phyloP scores from a whole-genome alignment of 1,140 invertebrate genomes.

The Cotesia glomerata region DNA sequence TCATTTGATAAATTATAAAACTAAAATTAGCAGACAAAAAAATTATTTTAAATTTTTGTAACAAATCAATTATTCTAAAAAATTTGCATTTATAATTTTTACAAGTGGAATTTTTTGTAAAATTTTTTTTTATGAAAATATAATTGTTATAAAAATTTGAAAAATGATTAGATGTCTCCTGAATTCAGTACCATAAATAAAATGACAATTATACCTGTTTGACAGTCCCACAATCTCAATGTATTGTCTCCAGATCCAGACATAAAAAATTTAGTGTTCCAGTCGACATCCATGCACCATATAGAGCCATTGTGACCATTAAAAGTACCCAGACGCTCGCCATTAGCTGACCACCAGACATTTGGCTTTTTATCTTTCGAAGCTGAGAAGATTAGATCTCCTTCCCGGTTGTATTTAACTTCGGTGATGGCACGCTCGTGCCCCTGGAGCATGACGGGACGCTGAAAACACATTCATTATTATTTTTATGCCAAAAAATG shows the following conservation, averaged over 20 bases:
- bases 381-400: slow-evolving; percentile 94
- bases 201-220: slow-evolving; percentile 65
- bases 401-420: slow-evolving; percentile 98
- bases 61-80: no score
- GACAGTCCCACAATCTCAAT: slow-evolving; percentile 87
- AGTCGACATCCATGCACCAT: slow-evolving; percentile 97
- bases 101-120: no score
- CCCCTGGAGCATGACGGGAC: slow-evolving; percentile 96
- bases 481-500: no score
- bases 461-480: slow-evolving; percentile 66
- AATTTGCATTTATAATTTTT: no score
- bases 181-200: no score
- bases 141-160: no score
- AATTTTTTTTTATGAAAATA: not conserved
- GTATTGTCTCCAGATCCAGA: slow-evolving; percentile 94
- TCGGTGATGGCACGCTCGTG: slow-evolving; percentile 98
- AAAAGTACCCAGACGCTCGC: slow-evolving; percentile 95
- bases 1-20: no score
- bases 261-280: slow-evolving; percentile 90
- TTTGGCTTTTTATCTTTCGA: slow-evolving; percentile 96
- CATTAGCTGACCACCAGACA: slow-evolving; percentile 98
- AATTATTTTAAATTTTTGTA: no score
- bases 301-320: slow-evolving; percentile 96
- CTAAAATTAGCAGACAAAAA: no score
- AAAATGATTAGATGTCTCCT: no score